phyloP scores from a whole-genome alignment of 2,888 invertebrate genomes.

The Chrysolina americana region DNA sequence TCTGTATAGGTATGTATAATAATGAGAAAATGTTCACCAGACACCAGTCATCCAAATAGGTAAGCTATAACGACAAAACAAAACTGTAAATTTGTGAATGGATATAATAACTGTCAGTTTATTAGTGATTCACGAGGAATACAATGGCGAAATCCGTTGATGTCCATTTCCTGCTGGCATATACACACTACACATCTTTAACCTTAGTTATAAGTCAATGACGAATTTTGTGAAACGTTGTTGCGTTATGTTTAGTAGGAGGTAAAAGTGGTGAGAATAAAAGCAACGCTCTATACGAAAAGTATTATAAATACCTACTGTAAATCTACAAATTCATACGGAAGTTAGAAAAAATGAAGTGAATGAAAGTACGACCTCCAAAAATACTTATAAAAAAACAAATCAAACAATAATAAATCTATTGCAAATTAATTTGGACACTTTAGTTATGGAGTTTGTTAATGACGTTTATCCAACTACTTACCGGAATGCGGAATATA shows the following conservation, averaged over 20 bases:
- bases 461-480: no score
- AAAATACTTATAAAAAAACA: no score
- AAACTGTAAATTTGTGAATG: constrained; percentile 5
- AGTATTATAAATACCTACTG: neutral
- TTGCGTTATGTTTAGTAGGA: neutral
- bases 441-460: no score
- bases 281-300: neutral
- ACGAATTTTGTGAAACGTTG: neutral
- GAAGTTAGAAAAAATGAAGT: no score
- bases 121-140: constrained; percentile 10
- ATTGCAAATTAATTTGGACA: no score
- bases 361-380: no score
- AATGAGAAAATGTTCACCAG: neutral
- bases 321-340: no score
- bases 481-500: no score
- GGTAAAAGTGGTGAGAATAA: neutral
- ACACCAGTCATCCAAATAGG: neutral
- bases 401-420: no score
- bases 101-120: constrained; percentile 9
- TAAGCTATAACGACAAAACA: neutral
- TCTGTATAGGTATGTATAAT: no score
- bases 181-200: neutral
- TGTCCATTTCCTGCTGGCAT: neutral
- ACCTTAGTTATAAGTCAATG: neutral
- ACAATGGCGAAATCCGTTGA: constrained; percentile 15